Percentiles rank a stretch among this genome's conserved stretches.
These are phyloP conservation scores for Mellivora capensis DNA, from an alignment of 2,113 vertebrate species.

Conservation along the genomic window DNA sequence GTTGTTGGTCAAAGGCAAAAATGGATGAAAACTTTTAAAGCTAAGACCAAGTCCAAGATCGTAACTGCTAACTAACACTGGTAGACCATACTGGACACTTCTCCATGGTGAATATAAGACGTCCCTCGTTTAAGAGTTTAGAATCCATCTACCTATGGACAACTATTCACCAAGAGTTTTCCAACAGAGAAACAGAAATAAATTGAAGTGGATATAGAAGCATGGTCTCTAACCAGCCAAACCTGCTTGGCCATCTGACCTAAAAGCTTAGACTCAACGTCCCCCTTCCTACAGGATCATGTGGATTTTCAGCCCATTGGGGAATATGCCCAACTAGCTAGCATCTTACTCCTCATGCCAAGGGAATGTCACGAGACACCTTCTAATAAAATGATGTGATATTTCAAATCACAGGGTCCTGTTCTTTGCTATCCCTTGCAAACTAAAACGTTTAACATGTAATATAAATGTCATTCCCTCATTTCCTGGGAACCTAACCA, in stretches of 20 bases:
- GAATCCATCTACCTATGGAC: not conserved
- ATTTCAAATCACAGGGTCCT: not conserved
- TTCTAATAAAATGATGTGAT: not conserved
- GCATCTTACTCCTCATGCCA: not conserved
- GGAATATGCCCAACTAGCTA: not conserved
- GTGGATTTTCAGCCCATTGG: not conserved
- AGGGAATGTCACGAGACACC: not conserved
- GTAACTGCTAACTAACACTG: not conserved
- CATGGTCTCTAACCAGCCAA: not conserved
- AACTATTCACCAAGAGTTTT: not conserved
- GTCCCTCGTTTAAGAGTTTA: not conserved
- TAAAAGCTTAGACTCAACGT: not conserved
- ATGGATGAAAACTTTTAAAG: not conserved
- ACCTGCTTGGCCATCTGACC: not conserved
- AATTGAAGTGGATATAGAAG: not conserved
- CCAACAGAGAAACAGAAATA: not conserved
- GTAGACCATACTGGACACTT: not conserved
- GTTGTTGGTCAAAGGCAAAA: not conserved
- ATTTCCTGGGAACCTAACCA: not conserved
- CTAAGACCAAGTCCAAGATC: not conserved
- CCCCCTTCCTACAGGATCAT: not conserved
- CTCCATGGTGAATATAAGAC: not conserved
- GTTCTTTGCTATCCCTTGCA: not conserved
- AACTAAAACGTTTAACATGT: not conserved
- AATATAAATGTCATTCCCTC: not conserved